A percentile compares a stretch with the other conserved stretches of the same genome.
phyloP scores from a whole-genome alignment of 2,113 vertebrate species.

The Coturnix japonica region DNA sequence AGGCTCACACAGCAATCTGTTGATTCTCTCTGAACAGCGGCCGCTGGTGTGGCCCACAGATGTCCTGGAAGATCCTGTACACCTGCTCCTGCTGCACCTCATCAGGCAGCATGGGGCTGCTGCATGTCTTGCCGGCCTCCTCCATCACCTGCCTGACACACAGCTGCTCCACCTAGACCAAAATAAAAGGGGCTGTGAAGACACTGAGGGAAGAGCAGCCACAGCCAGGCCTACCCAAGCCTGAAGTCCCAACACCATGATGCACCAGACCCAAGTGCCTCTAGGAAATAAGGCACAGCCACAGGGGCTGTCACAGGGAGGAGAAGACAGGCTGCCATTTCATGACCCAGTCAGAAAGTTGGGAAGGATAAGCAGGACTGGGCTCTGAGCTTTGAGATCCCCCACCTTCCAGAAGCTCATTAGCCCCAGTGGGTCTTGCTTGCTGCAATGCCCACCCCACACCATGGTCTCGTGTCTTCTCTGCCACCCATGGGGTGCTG shows the following conservation, averaged over 20 bases:
- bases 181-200: neutral
- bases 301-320: neutral
- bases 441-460: neutral
- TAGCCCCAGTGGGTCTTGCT: neutral
- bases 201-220: accelerated
- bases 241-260: neutral
- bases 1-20: conserved; percentile 88
- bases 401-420: neutral
- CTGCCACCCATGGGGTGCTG: neutral
- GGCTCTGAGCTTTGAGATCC: neutral
- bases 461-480: accelerated
- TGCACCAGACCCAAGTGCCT: neutral
- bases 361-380: neutral
- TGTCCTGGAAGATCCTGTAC: conserved; percentile 79
- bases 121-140: conserved; percentile 69
- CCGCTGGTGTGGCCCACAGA: conserved; percentile 81
- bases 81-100: conserved; percentile 73
- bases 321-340: neutral
- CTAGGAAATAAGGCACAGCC: neutral
- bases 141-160: conserved; percentile 75
- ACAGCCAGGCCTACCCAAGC: neutral
- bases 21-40: conserved; percentile 90
- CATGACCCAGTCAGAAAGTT: neutral
- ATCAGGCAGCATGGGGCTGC: conserved; percentile 41
- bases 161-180: conserved; percentile 77